These are phyloP conservation scores for Plagodis pulveraria DNA, from an alignment of 2,888 invertebrate genomes.

Conservation along the genomic window DNA sequence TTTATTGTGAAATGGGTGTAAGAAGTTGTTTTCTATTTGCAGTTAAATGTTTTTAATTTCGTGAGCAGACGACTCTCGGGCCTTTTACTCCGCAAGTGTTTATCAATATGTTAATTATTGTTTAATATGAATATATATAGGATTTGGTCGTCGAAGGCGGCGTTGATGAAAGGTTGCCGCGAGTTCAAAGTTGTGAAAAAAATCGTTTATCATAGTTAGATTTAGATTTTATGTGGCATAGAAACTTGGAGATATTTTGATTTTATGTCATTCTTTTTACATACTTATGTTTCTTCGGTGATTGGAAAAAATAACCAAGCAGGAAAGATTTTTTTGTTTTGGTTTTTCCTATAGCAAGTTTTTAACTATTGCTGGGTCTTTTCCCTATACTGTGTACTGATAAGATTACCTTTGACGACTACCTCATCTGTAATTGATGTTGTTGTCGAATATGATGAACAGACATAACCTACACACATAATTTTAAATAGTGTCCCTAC, in stretches of 20 bases:
- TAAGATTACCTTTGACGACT: too few relatives aligned
- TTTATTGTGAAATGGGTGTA: background rate
- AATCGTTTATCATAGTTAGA: conserved; percentile 23
- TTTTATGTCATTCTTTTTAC: background rate
- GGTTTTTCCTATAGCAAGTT: too few relatives aligned
- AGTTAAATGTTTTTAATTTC: conserved; percentile 16
- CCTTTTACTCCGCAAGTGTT: conserved; percentile 25
- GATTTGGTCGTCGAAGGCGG: conserved; percentile 36
- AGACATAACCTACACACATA: too few relatives aligned
- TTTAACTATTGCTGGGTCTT: too few relatives aligned
- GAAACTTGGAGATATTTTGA: background rate
- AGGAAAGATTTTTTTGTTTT: too few relatives aligned
- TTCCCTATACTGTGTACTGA: too few relatives aligned
- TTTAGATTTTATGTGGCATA: conserved; percentile 17
- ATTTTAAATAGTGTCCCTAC: too few relatives aligned
- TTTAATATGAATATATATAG: conserved; percentile 52
- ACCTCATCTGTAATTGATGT: too few relatives aligned
- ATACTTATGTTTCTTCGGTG: background rate
- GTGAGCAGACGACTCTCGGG: conserved; percentile 17
- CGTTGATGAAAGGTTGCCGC: conserved; percentile 24
- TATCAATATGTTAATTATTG: conserved; percentile 50
- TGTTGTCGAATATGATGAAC: too few relatives aligned
- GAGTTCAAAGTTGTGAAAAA: conserved; percentile 11
- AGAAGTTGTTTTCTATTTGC: background rate
- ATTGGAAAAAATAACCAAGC: too few relatives aligned